Percentiles rank a stretch among this genome's conserved stretches.
phyloP scores from a whole-genome alignment of 2,888 invertebrate genomes.

The Leptopterna dolabrata region DNA sequence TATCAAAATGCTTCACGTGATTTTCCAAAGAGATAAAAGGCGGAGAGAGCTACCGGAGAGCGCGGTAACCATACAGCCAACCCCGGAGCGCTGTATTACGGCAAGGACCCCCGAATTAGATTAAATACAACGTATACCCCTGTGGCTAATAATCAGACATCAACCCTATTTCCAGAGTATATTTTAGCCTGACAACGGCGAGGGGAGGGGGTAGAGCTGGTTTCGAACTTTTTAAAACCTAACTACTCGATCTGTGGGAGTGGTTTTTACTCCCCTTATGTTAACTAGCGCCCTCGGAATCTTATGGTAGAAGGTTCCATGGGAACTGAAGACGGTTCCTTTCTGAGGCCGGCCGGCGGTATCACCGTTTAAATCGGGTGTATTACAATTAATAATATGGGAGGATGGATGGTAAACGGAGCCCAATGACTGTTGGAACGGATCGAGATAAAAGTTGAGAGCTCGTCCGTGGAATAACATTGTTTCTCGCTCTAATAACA shows the following conservation, averaged over 20 bases:
- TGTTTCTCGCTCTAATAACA: slow-evolving; percentile 18
- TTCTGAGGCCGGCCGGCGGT: not conserved
- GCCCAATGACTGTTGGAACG: slow-evolving; percentile 27
- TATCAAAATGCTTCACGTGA: not conserved
- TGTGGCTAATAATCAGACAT: slow-evolving; percentile 22
- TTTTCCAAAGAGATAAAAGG: not conserved
- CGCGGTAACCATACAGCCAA: not conserved
- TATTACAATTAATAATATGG: slow-evolving; percentile 35
- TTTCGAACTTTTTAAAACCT: not conserved
- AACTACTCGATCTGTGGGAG: not conserved
- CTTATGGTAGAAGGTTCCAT: not conserved
- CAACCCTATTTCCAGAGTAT: slow-evolving; percentile 3
- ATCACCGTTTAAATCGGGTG: slow-evolving; percentile 31
- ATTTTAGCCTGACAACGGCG: not conserved
- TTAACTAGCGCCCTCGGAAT: slow-evolving; percentile 22
- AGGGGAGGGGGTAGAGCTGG: not conserved
- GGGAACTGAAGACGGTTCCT: slow-evolving; percentile 10
- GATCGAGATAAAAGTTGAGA: slow-evolving; percentile 31
- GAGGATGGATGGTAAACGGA: slow-evolving; percentile 30
- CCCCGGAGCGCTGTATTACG: not conserved
- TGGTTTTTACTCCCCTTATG: slow-evolving; percentile 4
- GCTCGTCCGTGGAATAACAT: slow-evolving; percentile 15
- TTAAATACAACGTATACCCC: slow-evolving; percentile 15
- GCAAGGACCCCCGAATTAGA: slow-evolving; percentile 17
- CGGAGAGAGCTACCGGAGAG: slow-evolving; percentile 26